Base-by-base conservation (phyloP, 2,797 vertebrate species). In the Eremophila alpestris region DNA sequence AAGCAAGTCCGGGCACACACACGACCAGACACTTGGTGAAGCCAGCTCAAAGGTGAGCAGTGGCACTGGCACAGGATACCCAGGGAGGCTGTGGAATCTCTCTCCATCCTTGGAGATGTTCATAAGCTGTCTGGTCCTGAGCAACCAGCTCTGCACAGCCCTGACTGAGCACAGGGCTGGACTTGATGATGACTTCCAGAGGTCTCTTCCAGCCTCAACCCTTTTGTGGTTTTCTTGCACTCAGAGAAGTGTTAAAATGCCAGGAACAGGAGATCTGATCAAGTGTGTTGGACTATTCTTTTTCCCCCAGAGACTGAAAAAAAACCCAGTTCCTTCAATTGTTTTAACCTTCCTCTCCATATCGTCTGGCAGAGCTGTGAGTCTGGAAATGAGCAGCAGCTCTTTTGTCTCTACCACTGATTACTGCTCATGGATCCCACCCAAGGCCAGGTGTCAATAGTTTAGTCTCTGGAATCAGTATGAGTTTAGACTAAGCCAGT, bases 271-370 rank as follows among this genome's bases (percentile, higher is more conserved):
- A 83, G 63, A 82, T 38, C 26, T 65, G 85, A 88, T 52, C 59
- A 54, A 91, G 38, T 12, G 23, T 13, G 1, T 18, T 38, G 3
- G 9, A 65, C 74, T 59, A n/a, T 12, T 69, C 24, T 48, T 80
- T 73, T 49, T 13, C 22, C 27, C 68, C 41, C 48, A 62, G n/a
- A 36, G 79, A 69, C 23, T 34, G 32, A 65, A 55, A 71, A 60
- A 79, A 58, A 85, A 3, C 36, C 36, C 48, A 83, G 51, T 88
- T 94, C 77, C 90, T 95, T 43, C 73, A 78, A 83, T 86, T 94
- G 80, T 94, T 86, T 63, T 41, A 73, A 59, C 58, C 40, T 91
- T 94, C 83, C 67, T 94, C 65, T 43, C 30, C 27, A 1, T 13
- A 70, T 26, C 0, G 0, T 34, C 67, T 41, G 16, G 48, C 83